Evolutionary conservation across 2,888 invertebrate species (phyloP), one percentile per base, ranked within the genome.

Genomic region (Chloroclysta siterata): DNA sequence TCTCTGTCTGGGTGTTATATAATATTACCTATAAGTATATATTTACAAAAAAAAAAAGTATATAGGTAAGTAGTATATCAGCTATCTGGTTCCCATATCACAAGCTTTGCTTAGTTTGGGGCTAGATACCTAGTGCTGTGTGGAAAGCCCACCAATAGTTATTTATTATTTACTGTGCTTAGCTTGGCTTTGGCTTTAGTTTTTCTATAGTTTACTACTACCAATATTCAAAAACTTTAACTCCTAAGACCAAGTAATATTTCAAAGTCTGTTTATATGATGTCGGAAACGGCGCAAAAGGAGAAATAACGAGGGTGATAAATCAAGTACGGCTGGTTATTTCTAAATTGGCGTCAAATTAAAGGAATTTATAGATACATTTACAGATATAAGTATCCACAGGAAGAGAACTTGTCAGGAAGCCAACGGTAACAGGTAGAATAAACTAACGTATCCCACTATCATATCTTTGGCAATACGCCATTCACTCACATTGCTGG

Each of bases 361-460:
- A 69, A 71, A 73, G 68, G 69, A 73, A 73, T 76, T 66, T 72
- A 76, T 78, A 36, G 17, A 17, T 22, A 22, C 22, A 2, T 22
- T 22, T 22, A 22, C 22, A 22, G 10, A 46, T 17, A 46, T 46
- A 44, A 8, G 17, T 44, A 7, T 53, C 39, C 28, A 42, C 44
- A 75, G 78, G 78, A 80, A 77, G 76, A 72, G 72, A 78, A 76
- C 73, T 78, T 82, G 85, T 80, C 77, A 76, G 73, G 66, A 70
- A 74, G 89, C 89, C 87, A 89, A 87, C 76, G 83, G 72, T 73
- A 82, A 82, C 82, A 84, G 77, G 79, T 84, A 85, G 81, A 36
- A 83, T 81, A 80, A 83, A 83, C 75, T 66, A 68, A 76, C 33
- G 33, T 36, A 15, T 5, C 4, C 7, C 2, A 53, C 28, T 28